Conservation (phyloP, 2,888 invertebrate species). For the Caenorhabditis angaria region DNA sequence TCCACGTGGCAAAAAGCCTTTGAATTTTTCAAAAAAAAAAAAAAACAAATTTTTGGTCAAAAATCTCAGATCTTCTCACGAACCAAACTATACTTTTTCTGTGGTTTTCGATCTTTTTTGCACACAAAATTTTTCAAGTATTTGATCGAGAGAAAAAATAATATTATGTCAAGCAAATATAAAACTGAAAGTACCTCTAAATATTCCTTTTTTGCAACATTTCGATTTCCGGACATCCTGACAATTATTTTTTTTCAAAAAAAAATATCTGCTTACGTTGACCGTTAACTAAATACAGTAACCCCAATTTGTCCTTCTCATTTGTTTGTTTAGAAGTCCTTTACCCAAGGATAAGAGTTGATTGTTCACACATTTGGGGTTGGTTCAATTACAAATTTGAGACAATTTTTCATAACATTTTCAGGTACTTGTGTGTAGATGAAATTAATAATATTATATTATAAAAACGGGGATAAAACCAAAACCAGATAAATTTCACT, state of each 20-base stretch:
- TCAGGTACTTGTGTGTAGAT: background rate
- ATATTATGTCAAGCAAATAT: background rate
- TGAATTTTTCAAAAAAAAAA: too few species aligned
- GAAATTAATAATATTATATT: slow-evolving; percentile 3
- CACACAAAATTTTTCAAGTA: background rate
- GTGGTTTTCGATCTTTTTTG: background rate
- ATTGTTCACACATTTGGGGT: too few species aligned
- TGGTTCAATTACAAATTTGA: background rate
- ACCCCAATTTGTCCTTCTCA: slow-evolving; percentile 1
- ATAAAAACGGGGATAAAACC: background rate
- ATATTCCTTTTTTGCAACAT: background rate
- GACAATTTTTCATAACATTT: too few species aligned
- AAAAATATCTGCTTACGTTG: too few species aligned
- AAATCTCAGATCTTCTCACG: background rate
- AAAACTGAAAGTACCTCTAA: background rate
- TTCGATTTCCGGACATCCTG: too few species aligned
- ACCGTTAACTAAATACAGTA: too few species aligned
- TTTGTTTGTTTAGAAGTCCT: slow-evolving; percentile 7
- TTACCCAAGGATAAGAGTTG: slow-evolving; percentile 11
- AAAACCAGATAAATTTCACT: background rate
- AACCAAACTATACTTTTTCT: background rate
- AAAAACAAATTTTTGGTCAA: too few species aligned
- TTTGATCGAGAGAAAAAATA: background rate
- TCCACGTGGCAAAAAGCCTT: too few species aligned
- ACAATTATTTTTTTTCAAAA: too few species aligned